phyloP scores from a whole-genome alignment of 2,797 vertebrate species.

The Uromys caudimaculatus region DNA sequence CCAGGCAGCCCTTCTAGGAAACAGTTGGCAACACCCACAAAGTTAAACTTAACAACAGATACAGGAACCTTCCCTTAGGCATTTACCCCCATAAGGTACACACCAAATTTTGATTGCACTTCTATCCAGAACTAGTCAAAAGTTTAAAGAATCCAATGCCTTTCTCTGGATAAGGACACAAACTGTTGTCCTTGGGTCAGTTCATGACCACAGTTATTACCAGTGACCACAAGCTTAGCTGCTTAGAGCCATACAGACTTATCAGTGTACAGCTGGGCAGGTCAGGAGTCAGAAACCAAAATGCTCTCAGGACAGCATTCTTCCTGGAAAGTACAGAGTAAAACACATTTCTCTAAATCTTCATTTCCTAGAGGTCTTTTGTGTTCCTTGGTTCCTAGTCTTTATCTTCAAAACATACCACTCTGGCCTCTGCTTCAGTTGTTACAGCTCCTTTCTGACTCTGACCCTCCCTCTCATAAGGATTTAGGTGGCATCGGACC shows the following conservation, averaged over 20 bases:
- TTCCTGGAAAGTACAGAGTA: not conserved
- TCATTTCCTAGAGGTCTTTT: not conserved
- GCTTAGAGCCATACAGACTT: not conserved
- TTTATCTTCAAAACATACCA: not conserved
- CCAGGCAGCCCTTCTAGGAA: not conserved
- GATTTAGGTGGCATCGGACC: no score
- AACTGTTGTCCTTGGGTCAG: not conserved
- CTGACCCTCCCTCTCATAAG: not conserved
- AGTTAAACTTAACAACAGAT: not conserved
- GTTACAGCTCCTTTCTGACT: not conserved
- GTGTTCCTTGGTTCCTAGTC: no score
- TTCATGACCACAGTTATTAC: not conserved
- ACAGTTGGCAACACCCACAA: not conserved
- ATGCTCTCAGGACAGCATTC: not conserved
- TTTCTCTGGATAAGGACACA: not conserved
- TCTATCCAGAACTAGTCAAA: not conserved
- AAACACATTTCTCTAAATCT: not conserved
- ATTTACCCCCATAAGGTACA: not conserved
- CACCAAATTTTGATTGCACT: not conserved
- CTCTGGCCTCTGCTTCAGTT: not conserved
- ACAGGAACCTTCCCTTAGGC: not conserved
- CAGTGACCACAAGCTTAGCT: not conserved
- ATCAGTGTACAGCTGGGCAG: not conserved
- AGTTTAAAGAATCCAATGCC: not conserved
- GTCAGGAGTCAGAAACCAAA: not conserved